A percentile compares a stretch with the other conserved stretches of the same genome.
phyloP scores from a whole-genome alignment of 2,888 invertebrate species.

The Neoaliturus tenellus region DNA sequence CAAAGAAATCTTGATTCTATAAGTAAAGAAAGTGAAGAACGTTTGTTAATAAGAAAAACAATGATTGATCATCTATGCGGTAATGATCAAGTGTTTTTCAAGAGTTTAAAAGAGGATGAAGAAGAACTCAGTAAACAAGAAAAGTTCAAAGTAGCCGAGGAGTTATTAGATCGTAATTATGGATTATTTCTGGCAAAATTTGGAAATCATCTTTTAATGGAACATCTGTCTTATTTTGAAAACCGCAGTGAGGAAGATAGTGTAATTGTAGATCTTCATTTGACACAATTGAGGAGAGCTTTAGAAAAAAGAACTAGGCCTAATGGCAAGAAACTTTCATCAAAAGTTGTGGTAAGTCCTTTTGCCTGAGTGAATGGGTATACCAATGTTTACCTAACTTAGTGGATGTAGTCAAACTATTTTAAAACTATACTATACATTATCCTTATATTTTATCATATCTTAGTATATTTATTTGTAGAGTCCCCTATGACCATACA shows the following conservation, averaged over 20 bases:
- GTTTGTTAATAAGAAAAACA: conserved; percentile 17
- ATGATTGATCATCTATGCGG: neutral
- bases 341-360: too few relatives aligned
- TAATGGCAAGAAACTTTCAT: neutral
- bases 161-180: conserved; percentile 80
- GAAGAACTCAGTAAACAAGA: conserved; percentile 82
- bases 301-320: neutral
- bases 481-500: too few relatives aligned
- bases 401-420: too few relatives aligned
- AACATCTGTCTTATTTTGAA: conserved; percentile 83
- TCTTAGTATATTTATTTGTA: too few relatives aligned
- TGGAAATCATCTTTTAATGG: conserved; percentile 80
- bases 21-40: neutral
- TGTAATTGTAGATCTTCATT: conserved; percentile 79
- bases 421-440: too few relatives aligned
- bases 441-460: too few relatives aligned
- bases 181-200: conserved; percentile 85
- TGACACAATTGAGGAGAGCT: conserved; percentile 76
- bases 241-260: conserved; percentile 70
- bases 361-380: too few relatives aligned
- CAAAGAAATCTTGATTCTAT: neutral
- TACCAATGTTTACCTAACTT: too few relatives aligned
- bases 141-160: conserved; percentile 81
- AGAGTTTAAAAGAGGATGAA: conserved; percentile 79
- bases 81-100: conserved; percentile 22